Evolutionary conservation across 2,797 vertebrate genomes (phyloP).

Genomic region (Sylvilagus floridanus): DNA sequence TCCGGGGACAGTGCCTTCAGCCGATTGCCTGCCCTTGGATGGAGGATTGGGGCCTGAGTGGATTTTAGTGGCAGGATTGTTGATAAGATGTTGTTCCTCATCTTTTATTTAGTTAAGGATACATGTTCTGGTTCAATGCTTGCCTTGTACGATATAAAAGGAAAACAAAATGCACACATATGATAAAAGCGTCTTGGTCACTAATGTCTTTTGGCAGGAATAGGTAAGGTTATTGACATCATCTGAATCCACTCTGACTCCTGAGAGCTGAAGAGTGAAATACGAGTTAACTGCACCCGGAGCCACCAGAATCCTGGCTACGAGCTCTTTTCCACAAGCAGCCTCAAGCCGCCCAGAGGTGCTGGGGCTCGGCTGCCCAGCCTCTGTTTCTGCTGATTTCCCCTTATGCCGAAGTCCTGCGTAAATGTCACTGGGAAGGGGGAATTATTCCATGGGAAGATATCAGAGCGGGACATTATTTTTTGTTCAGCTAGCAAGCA

Average conservation of each 20-base stretch:
- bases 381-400: neutral
- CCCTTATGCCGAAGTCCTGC: neutral
- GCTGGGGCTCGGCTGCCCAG: fast-evolving
- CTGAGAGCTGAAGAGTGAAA: neutral
- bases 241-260: neutral
- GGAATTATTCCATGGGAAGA: neutral
- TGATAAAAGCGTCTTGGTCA: neutral
- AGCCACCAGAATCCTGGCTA: neutral
- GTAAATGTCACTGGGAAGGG: neutral
- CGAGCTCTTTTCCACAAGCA: neutral
- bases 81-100: neutral
- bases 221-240: neutral
- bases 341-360: no score
- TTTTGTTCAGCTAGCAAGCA: constrained; percentile 25
- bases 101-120: neutral
- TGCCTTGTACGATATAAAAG: neutral
- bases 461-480: neutral
- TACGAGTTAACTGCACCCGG: neutral
- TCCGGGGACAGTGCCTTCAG: neutral
- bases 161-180: neutral
- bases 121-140: neutral
- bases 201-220: neutral
- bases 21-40: neutral
- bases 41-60: neutral
- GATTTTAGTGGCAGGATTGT: neutral